Conservation (phyloP, 2,888 invertebrate genomes). For the Hemistola chrysoprasaria region DNA sequence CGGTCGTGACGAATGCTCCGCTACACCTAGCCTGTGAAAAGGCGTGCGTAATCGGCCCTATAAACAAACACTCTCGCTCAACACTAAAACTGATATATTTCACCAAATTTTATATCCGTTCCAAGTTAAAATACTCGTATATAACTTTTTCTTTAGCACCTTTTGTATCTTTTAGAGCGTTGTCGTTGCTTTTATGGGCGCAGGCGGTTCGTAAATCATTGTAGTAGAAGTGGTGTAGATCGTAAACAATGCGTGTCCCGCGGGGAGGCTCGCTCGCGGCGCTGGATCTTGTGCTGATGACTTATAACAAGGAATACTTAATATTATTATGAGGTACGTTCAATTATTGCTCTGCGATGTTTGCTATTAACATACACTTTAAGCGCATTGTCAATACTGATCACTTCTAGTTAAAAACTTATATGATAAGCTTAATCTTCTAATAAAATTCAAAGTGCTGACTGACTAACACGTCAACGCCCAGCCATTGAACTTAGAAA, state of each 20-base stretch:
- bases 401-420: too few relatives aligned
- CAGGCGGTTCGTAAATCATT: constrained; percentile 79
- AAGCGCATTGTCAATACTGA: too few relatives aligned
- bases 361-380: too few relatives aligned
- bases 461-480: too few relatives aligned
- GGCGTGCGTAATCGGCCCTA: constrained; percentile 72
- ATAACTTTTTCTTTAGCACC: constrained; percentile 81
- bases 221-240: constrained; percentile 75
- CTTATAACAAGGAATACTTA: background rate
- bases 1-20: constrained; percentile 52
- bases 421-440: too few relatives aligned
- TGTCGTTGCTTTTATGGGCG: constrained; percentile 78
- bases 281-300: background rate
- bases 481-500: too few relatives aligned
- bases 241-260: constrained; percentile 72
- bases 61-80: constrained; percentile 75
- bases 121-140: constrained; percentile 78
- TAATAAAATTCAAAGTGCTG: too few relatives aligned
- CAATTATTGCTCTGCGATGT: constrained; percentile 6
- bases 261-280: constrained; percentile 37
- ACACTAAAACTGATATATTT: constrained; percentile 80
- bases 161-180: constrained; percentile 80
- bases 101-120: constrained; percentile 78
- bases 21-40: constrained; percentile 50
- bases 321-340: background rate